These are phyloP conservation scores for Poeciliopsis turrubarensis DNA, from an alignment of 2,113 vertebrate species.

Conservation along the genomic window DNA sequence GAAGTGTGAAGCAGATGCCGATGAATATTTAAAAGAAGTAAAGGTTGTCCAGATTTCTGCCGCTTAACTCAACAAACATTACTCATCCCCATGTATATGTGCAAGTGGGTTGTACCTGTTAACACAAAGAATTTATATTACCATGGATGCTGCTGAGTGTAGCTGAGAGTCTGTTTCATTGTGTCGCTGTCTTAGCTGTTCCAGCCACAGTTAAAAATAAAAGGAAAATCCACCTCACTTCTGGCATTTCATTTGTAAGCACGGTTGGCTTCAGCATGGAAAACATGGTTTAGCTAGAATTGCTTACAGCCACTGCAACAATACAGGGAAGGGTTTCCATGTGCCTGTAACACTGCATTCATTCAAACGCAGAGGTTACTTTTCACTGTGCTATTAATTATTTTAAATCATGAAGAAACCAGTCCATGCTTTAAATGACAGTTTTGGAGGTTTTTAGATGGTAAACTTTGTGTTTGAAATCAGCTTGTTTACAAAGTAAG, in stretches of 20 bases:
- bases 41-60: constrained; percentile 47
- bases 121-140: neutral
- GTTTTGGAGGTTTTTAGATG: too few species aligned
- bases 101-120: neutral
- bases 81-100: constrained; percentile 3
- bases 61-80: constrained; percentile 48
- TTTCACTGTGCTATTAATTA: neutral
- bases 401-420: too few species aligned
- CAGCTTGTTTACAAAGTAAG: too few species aligned
- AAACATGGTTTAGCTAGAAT: constrained; percentile 3
- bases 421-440: too few species aligned
- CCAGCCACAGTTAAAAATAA: neutral
- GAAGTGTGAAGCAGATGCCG: constrained; percentile 64
- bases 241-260: constrained; percentile 38
- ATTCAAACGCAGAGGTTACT: constrained; percentile 23
- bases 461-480: too few species aligned
- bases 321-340: constrained; percentile 9
- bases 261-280: constrained; percentile 8
- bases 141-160: constrained; percentile 1
- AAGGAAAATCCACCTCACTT: constrained; percentile 11
- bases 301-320: constrained; percentile 6
- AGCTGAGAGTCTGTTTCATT: neutral
- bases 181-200: neutral
- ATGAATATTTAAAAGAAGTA: constrained; percentile 66
- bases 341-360: neutral